These are phyloP conservation scores for Aquatica leii DNA, from an alignment of 2,888 invertebrate species.

Conservation along the genomic window DNA sequence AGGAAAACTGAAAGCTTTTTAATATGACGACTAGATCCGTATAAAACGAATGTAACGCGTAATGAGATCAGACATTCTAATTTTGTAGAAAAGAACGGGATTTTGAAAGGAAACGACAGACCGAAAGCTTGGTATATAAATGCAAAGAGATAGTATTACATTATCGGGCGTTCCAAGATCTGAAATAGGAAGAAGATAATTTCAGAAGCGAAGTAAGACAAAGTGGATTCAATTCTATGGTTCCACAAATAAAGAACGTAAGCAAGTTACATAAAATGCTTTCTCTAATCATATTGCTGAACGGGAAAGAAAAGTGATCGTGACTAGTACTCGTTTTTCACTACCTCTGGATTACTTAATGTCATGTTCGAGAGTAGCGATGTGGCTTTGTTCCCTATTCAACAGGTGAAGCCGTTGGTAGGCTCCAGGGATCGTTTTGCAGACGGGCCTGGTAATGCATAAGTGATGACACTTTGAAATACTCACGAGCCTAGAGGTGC, in stretches of 20 bases:
- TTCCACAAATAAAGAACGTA: slow-evolving; percentile 26
- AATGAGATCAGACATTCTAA: slow-evolving; percentile 42
- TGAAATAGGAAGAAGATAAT: slow-evolving; percentile 37
- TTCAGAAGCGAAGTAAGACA: slow-evolving; percentile 38
- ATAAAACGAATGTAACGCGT: slow-evolving; percentile 37
- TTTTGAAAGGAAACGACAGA: slow-evolving; percentile 37
- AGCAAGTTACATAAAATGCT: slow-evolving; percentile 29
- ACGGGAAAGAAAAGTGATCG: slow-evolving; percentile 15
- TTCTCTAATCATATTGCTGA: slow-evolving; percentile 23
- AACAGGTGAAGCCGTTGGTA: slow-evolving; percentile 58
- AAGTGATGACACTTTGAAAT: slow-evolving; percentile 67
- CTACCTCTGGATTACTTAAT: slow-evolving; percentile 27
- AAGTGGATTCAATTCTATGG: slow-evolving; percentile 38
- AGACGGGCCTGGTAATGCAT: slow-evolving; percentile 67
- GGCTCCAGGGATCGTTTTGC: slow-evolving; percentile 65
- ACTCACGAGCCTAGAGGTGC: slow-evolving; percentile 47
- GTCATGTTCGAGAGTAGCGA: slow-evolving; percentile 25
- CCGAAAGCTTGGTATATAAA: slow-evolving; percentile 38
- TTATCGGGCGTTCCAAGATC: slow-evolving; percentile 39
- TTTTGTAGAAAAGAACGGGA: slow-evolving; percentile 38
- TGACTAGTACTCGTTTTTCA: slow-evolving; percentile 23
- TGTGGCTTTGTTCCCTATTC: slow-evolving; percentile 47
- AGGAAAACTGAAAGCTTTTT: slow-evolving; percentile 37
- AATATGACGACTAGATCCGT: slow-evolving; percentile 37
- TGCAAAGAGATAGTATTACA: slow-evolving; percentile 42